Base-by-base conservation (phyloP, 1,140 invertebrate species). In the Rhizoglyphus robini region DNA sequence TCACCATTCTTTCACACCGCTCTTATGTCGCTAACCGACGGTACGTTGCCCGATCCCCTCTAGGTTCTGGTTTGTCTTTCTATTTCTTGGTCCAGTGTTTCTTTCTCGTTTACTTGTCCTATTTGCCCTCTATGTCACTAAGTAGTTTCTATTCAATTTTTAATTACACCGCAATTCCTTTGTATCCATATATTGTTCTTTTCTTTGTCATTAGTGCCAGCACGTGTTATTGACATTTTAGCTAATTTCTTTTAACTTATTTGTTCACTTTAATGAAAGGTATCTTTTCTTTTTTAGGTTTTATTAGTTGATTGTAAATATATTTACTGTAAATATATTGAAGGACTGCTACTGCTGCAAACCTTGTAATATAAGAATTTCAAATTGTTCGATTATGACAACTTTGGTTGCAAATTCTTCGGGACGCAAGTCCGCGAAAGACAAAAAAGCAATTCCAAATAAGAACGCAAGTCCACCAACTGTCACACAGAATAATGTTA, bases 311-410 rank as follows among this genome's bases (percentile, higher is more conserved):
- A n/a, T 2, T 60, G 58, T 60, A 60, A 60, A 60, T 60, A 60
- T 46, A 60, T 38, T 60, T 46, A 32, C 2, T 60, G 58, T 60
- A 60, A 60, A 60, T 60, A 60, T 60, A 60, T 60, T 60, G 3
- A 60, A 29, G 48, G 48, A 3, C 29, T 23, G 2, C 5, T 4
- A 49, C n/a, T 20, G 47, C 5, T 11, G 4, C 47, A 49, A 20
- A 20, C 13, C 13, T 51, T 51, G 15, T 51, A 20, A 51, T 25
- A 51, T 51, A 13, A 49, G 4, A 49, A 11, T 25, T 51, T n/a
- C 18, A 23, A 27, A 51, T 8, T 23, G 48, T 41, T 54, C 51
- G 13, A 46, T 46, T 13, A 60, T 60, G 58, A 60, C 58, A 15
- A 60, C 58, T 34, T 46, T 60, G 27, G 58, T 60, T 13, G n/a